Base-by-base conservation (phyloP, 2,113 vertebrate genomes). In the Amphiprion percula region DNA sequence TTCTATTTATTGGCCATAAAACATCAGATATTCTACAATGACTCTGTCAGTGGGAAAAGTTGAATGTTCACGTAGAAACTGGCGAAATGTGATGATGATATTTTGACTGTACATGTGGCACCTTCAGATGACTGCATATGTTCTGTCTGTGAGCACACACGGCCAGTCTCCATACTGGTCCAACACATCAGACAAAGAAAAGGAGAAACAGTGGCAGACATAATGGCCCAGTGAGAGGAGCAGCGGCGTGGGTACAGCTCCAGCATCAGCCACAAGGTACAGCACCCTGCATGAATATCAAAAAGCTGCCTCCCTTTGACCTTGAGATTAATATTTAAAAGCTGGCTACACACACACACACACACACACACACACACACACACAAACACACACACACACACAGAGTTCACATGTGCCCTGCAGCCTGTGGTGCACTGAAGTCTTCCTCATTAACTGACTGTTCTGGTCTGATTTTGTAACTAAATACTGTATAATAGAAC, bases 281-380 rank as follows among this genome's bases (percentile, higher is more conserved):
- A 91, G 82, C 78, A 91, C 86, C 84, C 86, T 85, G 88, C 90
- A 91, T 91, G 92, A 94, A 93, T 92, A 93, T 93, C 92, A 94
- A 93, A 93, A 94, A 87, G 88, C 92, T 91, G 85, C 78, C 82
- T 94, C 77, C 84, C 90, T 94, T 91, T 94, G 92, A 94, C 94
- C 92, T 94, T 94, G 89, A 93, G 89, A 94, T 94, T 88, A 94
- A 94, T 93, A 94, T 93, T 94, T 94, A 93, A 94, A 93, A 91
- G 80, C 88, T 77, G 82, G 86, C 90, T 87, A 74, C 86, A 82
- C 61, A 85, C 74, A 21, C 21, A 21, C 21, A 21, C 21, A 21
- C 21, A 21, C 21, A 21, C 84, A 64, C 37, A 88, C 77, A 70
- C 86, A 70, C 60, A 71, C 54, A 73, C 19, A 80, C 60, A 71